Percentiles rank a stretch among this genome's conserved stretches.
Evolutionary conservation across 1,140 invertebrate species (phyloP).

Genomic region (Hypothenemus hampei): DNA sequence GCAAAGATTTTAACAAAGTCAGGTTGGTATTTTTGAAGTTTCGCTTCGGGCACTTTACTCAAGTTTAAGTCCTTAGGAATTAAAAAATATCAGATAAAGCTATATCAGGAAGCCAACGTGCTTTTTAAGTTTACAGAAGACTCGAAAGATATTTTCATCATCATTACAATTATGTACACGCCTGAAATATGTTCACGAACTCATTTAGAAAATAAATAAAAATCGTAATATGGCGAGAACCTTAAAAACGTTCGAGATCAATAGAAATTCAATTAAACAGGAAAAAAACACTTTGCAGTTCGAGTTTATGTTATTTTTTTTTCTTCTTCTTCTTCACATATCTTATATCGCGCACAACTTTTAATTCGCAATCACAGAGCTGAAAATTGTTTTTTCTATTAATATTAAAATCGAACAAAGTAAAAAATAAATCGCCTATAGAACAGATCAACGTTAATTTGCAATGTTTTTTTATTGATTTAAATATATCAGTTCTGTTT

Average conservation of each 20-base stretch:
- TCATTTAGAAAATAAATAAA: constrained; percentile 11
- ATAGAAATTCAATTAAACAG: constrained; percentile 26
- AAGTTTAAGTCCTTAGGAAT: constrained; percentile 7
- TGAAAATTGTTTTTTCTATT: constrained; percentile 11
- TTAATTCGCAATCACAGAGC: constrained; percentile 19
- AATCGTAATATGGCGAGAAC: constrained; percentile 22
- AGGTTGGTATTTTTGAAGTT: not conserved
- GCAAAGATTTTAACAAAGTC: too few relatives aligned
- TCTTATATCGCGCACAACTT: too few relatives aligned
- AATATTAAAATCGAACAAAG: not conserved
- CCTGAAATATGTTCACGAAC: constrained; percentile 13
- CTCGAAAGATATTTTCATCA: constrained; percentile 19
- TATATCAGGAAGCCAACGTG: constrained; percentile 41
- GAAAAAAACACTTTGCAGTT: too few relatives aligned
- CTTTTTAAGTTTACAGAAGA: constrained; percentile 32
- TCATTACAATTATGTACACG: constrained; percentile 14
- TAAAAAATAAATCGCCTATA: not conserved
- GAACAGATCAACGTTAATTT: not conserved
- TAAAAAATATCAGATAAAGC: constrained; percentile 36
- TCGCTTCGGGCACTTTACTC: constrained; percentile 25
- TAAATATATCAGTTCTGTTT: constrained; percentile 23
- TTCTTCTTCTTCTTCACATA: too few relatives aligned
- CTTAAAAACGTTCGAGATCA: constrained; percentile 20
- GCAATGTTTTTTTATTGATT: constrained; percentile 18
- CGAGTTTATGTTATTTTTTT: too few relatives aligned